A percentile compares a stretch with the other conserved stretches of the same genome.
phyloP scores from a whole-genome alignment of 2,888 invertebrate genomes.

The Drosophila gaucha region DNA sequence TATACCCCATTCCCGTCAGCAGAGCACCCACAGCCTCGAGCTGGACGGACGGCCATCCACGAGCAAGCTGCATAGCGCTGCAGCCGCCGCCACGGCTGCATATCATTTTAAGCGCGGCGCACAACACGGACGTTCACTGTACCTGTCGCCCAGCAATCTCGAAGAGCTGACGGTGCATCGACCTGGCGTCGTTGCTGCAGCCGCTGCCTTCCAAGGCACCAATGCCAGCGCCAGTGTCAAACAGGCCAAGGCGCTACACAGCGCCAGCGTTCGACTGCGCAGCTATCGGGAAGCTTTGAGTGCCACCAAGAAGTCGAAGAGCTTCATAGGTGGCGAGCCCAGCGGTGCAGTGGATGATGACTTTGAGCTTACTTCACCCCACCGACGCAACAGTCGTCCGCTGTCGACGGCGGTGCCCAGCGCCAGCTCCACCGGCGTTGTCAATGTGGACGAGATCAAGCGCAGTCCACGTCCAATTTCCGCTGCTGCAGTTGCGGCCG shows the following conservation, averaged over 20 bases:
- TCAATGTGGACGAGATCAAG: slow-evolving; percentile 83
- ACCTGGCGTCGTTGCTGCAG: slow-evolving; percentile 82
- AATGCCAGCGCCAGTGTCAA: slow-evolving; percentile 83
- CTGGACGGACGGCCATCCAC: slow-evolving; percentile 83
- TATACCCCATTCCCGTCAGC: slow-evolving; percentile 79
- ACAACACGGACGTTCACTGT: slow-evolving; percentile 84
- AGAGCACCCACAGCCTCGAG: slow-evolving; percentile 84
- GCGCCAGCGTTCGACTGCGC: slow-evolving; percentile 84
- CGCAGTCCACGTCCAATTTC: slow-evolving; percentile 84
- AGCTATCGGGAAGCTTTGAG: slow-evolving; percentile 84
- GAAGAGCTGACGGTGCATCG: slow-evolving; percentile 84
- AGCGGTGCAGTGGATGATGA: slow-evolving; percentile 75
- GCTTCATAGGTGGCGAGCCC: slow-evolving; percentile 83
- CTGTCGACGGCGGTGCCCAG: slow-evolving; percentile 77
- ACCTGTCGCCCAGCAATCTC: slow-evolving; percentile 84
- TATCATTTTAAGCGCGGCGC: slow-evolving; percentile 84
- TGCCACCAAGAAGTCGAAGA: slow-evolving; percentile 85
- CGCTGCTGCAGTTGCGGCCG: slow-evolving; percentile 81
- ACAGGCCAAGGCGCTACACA: slow-evolving; percentile 84
- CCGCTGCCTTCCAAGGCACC: slow-evolving; percentile 84
- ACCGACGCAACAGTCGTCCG: slow-evolving; percentile 84
- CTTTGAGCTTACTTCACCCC: slow-evolving; percentile 84
- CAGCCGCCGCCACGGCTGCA: slow-evolving; percentile 80
- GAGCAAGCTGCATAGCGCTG: slow-evolving; percentile 80
- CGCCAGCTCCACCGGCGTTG: slow-evolving; percentile 49